These are phyloP conservation scores for Sebastes hopkinsi DNA, from an alignment of 2,797 vertebrate species.

Conservation along the genomic window DNA sequence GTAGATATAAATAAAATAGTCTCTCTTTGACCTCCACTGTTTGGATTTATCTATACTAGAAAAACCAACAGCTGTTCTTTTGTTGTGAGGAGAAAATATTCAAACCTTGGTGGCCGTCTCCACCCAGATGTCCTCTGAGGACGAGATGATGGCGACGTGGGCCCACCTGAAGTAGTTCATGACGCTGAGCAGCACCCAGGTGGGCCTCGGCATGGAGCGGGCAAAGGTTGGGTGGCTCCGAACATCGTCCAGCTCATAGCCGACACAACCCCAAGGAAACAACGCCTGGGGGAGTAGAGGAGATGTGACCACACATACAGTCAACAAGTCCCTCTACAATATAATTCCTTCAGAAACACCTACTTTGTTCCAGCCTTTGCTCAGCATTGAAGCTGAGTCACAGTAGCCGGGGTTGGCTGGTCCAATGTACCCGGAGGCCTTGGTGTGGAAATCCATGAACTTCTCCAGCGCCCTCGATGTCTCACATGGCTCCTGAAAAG, in stretches of 20 bases:
- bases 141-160: conserved; percentile 88
- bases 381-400: conserved; percentile 86
- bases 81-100: neutral
- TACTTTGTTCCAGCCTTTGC: conserved; percentile 90
- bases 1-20: too few relatives aligned
- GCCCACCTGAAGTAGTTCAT: conserved; percentile 91
- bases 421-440: conserved; percentile 88
- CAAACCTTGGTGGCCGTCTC: conserved; percentile 84
- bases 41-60: too few relatives aligned
- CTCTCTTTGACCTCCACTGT: too few relatives aligned
- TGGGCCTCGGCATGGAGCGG: conserved; percentile 84
- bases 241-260: conserved; percentile 83
- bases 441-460: conserved; percentile 83
- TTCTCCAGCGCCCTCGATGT: conserved; percentile 83
- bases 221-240: conserved; percentile 83
- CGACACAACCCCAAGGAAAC: conserved; percentile 90
- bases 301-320: neutral
- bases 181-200: conserved; percentile 82
- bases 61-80: too few relatives aligned
- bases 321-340: neutral
- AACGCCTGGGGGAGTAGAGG: conserved; percentile 69
- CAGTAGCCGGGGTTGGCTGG: conserved; percentile 91
- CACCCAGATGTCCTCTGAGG: conserved; percentile 87
- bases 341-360: neutral
- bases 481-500: conserved; percentile 87